Evolutionary conservation across 2,888 invertebrate species (phyloP), one percentile per base, ranked within the genome.

Genomic region (Calliopum simillimum): DNA sequence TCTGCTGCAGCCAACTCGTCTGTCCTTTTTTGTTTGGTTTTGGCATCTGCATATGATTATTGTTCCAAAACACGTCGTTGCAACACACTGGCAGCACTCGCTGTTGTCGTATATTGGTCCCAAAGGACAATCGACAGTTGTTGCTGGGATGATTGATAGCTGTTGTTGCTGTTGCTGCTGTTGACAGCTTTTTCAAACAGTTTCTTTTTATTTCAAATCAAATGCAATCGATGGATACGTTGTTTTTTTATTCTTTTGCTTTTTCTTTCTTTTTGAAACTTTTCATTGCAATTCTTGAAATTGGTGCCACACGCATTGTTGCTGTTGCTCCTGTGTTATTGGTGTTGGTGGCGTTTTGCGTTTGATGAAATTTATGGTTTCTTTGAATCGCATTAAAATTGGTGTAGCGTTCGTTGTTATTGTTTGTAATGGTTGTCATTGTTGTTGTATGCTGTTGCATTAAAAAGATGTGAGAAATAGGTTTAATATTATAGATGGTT

Each of bases 61-160:
- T 63, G 25, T 33, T 33, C 33, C 33, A 14, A 58, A 41, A 19
- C 33, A 23, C 33, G 33, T 23, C 13, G 49, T 51, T 51, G 25
- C 62, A 13, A 63, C 16, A 47, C 62, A 23, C 4, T 49, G n/a
- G 44, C 61, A 41, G 8, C 33, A 49, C 25, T 25, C 49, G 43
- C 16, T 33, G 70, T 71, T 64, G 69, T n/a, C n/a, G n/a, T n/a
- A n/a, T 76, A 74, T 75, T 77, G 75, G 71, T 56, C 74, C 68
- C 75, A 72, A 73, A 75, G 75, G 75, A 76, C 55, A 21, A 51
- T 49, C 63, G 62, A 43, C 53, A 23, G 46, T 65, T 53, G 68
- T 49, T 65, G 69, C 69, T 71, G 69, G 71, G 71, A 83, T 83
- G 82, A 83, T 82, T 82, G 82, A 82, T 83, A 82, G 79, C 80